These are phyloP conservation scores for Patiria pectinifera DNA, from an alignment of 53 echinoderm and acorn worm species.

Conservation along the genomic window DNA sequence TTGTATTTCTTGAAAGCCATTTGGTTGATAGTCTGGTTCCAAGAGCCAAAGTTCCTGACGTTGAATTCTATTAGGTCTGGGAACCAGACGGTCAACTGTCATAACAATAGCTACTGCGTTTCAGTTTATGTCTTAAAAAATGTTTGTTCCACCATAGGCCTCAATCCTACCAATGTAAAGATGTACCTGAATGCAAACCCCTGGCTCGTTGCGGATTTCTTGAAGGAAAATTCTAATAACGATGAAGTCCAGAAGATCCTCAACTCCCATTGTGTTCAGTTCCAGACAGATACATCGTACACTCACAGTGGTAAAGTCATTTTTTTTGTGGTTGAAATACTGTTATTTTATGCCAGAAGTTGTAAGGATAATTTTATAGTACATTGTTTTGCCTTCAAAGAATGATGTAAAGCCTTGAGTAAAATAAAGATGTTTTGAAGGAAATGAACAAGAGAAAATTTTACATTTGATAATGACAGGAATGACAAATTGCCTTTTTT, in stretches of 20 bases:
- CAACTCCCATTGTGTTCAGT: constrained; percentile 1
- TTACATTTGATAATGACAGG: background rate
- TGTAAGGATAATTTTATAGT: background rate
- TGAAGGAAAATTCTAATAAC: constrained; percentile 62
- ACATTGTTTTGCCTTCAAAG: no score
- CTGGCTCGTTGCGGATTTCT: constrained; percentile 80
- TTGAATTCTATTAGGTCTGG: no score
- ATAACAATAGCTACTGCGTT: background rate
- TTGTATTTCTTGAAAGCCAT: no score
- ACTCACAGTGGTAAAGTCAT: constrained; percentile 17
- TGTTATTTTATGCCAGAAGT: background rate
- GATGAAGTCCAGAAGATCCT: constrained; percentile 74
- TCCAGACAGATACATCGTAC: background rate
- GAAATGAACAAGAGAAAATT: no score
- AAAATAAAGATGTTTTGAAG: no score
- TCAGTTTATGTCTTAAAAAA: background rate
- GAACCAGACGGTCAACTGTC: no score
- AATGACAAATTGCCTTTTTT: background rate
- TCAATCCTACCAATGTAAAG: constrained; percentile 74
- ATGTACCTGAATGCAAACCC: constrained; percentile 72
- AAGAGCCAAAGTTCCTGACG: no score
- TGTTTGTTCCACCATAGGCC: constrained; percentile 1
- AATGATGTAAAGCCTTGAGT: no score
- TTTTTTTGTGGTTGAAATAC: background rate
- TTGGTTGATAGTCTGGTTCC: no score